Evolutionary conservation across 1,140 invertebrate genomes (phyloP).

Genomic region (Caenorhabditis briggsae): DNA sequence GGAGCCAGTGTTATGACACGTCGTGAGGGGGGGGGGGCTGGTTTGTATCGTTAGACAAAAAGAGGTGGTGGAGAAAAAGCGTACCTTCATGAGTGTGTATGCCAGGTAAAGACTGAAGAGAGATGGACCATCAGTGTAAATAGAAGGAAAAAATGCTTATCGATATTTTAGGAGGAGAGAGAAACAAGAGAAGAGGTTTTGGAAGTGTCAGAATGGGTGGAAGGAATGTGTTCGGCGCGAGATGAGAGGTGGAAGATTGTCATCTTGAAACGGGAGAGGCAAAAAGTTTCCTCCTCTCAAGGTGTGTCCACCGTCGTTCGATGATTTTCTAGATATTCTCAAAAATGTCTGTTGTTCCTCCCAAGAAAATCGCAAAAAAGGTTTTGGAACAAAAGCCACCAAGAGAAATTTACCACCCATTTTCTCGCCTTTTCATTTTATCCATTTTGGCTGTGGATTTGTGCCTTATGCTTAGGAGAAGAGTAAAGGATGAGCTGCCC

Average conservation of each 20-base stretch:
- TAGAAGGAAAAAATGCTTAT: neutral
- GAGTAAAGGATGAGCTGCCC: neutral
- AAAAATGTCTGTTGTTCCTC: neutral
- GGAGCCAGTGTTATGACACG: slow-evolving; percentile 50
- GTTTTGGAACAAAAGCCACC: neutral
- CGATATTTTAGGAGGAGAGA: neutral
- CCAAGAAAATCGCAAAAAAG: too few species aligned
- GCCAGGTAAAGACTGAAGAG: neutral
- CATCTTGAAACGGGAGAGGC: slow-evolving; percentile 11
- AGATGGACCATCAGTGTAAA: slow-evolving; percentile 8
- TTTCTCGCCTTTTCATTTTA: neutral
- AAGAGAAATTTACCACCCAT: slow-evolving; percentile 31
- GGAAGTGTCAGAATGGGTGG: neutral
- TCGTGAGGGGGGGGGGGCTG: slow-evolving; percentile 1
- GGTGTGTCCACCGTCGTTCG: slow-evolving; percentile 26
- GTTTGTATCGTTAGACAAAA: slow-evolving; percentile 38
- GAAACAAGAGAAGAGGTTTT: neutral
- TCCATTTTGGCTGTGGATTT: neutral
- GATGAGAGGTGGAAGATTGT: neutral
- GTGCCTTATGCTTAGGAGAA: too few species aligned
- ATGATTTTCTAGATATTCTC: slow-evolving; percentile 11
- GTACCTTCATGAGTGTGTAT: neutral
- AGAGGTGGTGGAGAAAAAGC: neutral
- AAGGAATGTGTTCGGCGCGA: slow-evolving; percentile 9
- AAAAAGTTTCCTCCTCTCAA: slow-evolving; percentile 4